phyloP scores from a whole-genome alignment of 2,797 vertebrate genomes.

The Pangasius sanitwongsei region DNA sequence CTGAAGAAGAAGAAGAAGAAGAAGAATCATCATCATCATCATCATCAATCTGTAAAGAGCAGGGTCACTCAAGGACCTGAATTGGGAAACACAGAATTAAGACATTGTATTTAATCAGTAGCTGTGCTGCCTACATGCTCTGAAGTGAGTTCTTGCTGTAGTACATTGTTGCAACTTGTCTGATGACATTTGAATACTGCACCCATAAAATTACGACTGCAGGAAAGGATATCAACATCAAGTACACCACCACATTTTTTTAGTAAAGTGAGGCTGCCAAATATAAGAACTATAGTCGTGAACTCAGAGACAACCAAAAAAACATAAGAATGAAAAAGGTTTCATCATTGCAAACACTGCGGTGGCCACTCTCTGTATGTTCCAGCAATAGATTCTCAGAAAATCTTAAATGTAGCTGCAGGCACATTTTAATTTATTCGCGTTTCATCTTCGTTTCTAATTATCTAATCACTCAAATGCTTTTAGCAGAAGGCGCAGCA shows the following conservation, averaged over 20 bases:
- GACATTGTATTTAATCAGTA: constrained; percentile 13
- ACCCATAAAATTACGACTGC: constrained; percentile 29
- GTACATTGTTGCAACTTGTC: constrained; percentile 30
- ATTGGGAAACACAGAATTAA: constrained; percentile 1
- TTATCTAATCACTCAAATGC: constrained; percentile 55
- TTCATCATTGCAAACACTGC: not conserved
- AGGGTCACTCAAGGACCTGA: not conserved
- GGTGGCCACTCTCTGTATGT: not conserved
- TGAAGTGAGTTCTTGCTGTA: constrained; percentile 1
- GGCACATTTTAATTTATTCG: constrained; percentile 48
- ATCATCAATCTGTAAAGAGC: not conserved
- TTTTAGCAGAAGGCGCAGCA: constrained; percentile 47
- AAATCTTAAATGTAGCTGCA: constrained; percentile 30
- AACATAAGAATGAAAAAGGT: not conserved
- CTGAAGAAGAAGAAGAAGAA: not conserved
- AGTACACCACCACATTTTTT: not conserved
- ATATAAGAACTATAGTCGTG: not conserved
- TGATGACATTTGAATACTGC: constrained; percentile 32
- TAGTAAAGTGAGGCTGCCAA: not conserved
- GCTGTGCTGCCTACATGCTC: not conserved
- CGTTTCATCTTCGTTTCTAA: constrained; percentile 38
- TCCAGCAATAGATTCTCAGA: constrained; percentile 39
- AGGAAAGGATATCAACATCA: constrained; percentile 3
- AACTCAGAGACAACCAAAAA: not conserved
- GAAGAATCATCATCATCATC: no score